Conservation (phyloP, 2,888 invertebrate genomes). For the Rhynchonema sp. region DNA sequence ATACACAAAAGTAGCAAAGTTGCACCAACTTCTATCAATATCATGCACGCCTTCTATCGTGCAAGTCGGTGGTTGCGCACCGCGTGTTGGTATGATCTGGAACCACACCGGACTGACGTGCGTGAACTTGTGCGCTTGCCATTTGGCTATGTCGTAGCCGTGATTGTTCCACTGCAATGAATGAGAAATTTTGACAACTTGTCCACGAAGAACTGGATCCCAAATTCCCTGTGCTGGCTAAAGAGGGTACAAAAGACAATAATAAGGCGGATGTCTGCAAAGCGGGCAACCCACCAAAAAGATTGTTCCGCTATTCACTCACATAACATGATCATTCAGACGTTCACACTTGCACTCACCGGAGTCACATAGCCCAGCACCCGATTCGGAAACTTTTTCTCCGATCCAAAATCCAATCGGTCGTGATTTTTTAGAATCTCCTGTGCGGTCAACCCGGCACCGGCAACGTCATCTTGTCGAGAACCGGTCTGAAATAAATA, state of each 20-base stretch:
- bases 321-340: constrained; percentile 6
- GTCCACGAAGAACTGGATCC: no score
- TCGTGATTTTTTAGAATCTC: constrained; percentile 3
- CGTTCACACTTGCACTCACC: constrained; percentile 36
- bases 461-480: not conserved
- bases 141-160: constrained; percentile 77
- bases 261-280: no score
- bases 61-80: constrained; percentile 32
- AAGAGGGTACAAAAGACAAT: no score
- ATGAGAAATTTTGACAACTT: not conserved
- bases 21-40: constrained; percentile 31
- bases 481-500: no score
- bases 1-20: no score
- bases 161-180: constrained; percentile 69
- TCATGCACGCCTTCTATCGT: constrained; percentile 34
- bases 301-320: constrained; percentile 9
- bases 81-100: constrained; percentile 40
- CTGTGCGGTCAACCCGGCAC: not conserved
- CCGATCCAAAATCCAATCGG: not conserved
- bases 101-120: constrained; percentile 88
- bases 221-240: no score
- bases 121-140: constrained; percentile 62
- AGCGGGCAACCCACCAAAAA: not conserved
- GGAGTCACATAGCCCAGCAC: constrained; percentile 78
- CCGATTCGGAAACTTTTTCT: constrained; percentile 20